A percentile compares a stretch with the other conserved stretches of the same genome.
These are phyloP conservation scores for Phaedon cochleariae DNA, from an alignment of 2,888 invertebrate species.

Conservation along the genomic window DNA sequence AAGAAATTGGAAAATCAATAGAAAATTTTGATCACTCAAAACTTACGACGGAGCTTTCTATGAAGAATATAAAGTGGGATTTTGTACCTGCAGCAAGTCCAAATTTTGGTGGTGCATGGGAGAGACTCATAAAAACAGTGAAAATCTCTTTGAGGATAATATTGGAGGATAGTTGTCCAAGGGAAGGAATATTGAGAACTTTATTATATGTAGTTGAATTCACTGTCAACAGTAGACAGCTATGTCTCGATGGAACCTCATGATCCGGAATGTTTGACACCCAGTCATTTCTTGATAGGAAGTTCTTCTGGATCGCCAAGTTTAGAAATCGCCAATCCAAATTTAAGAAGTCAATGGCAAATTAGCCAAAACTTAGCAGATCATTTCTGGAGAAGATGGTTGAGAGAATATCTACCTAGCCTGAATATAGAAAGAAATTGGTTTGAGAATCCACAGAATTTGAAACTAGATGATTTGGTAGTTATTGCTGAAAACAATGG, in stretches of 20 bases:
- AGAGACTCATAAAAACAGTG: neutral
- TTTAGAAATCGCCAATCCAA: neutral
- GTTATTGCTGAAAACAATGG: neutral
- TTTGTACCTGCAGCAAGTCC: neutral
- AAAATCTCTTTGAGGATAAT: neutral
- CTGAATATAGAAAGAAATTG: neutral
- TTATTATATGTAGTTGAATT: neutral
- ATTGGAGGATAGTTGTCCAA: neutral
- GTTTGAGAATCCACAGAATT: neutral
- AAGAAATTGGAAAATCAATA: neutral
- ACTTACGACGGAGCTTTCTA: neutral
- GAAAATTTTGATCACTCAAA: neutral
- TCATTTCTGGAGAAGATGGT: conserved; percentile 2
- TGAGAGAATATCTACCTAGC: neutral
- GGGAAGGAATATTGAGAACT: neutral
- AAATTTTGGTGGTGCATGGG: neutral
- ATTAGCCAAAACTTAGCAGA: neutral
- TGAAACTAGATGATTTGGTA: neutral
- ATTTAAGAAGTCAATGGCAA: neutral
- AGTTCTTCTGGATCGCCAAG: neutral
- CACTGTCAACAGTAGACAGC: neutral
- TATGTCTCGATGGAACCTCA: neutral
- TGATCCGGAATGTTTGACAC: neutral
- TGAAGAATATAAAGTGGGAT: neutral
- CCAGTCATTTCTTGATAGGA: neutral